These are phyloP conservation scores for Andrena chrysosceles DNA, from an alignment of 2,888 invertebrate genomes.

Conservation along the genomic window DNA sequence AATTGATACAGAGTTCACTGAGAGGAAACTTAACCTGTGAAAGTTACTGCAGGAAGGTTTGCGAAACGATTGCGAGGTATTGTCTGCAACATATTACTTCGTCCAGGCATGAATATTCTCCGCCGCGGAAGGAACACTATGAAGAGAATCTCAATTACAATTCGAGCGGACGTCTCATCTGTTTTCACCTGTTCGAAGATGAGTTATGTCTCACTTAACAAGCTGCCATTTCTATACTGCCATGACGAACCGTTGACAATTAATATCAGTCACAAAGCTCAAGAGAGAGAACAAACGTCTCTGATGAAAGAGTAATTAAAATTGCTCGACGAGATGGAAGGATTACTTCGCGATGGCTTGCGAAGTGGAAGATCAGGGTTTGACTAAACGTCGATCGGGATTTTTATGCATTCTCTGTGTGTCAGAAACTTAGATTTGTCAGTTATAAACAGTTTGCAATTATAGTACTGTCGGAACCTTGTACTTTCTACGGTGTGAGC, in stretches of 20 bases:
- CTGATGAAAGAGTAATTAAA: slow-evolving; percentile 35
- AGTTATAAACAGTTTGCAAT: slow-evolving; percentile 26
- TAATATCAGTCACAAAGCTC: slow-evolving; percentile 69
- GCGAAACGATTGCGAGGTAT: slow-evolving; percentile 47
- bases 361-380: slow-evolving; percentile 40
- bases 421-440: slow-evolving; percentile 45
- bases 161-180: slow-evolving; percentile 47
- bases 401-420: slow-evolving; percentile 61
- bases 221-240: slow-evolving; percentile 85
- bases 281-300: slow-evolving; percentile 52
- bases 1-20: slow-evolving; percentile 33
- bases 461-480: slow-evolving; percentile 35
- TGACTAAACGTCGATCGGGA: slow-evolving; percentile 28
- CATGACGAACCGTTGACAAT: slow-evolving; percentile 79
- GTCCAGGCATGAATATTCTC: slow-evolving; percentile 53
- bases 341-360: slow-evolving; percentile 33
- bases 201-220: slow-evolving; percentile 74
- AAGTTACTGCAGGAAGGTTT: slow-evolving; percentile 35
- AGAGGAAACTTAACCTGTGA: slow-evolving; percentile 20
- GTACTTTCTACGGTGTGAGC: slow-evolving; percentile 38
- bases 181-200: slow-evolving; percentile 63
- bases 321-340: slow-evolving; percentile 28
- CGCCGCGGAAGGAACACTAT: slow-evolving; percentile 29
- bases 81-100: slow-evolving; percentile 59
- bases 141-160: slow-evolving; percentile 59